Percentiles rank a stretch among this genome's conserved stretches.
Conservation (phyloP, 1,140 invertebrate genomes). For the Delia radicum region DNA sequence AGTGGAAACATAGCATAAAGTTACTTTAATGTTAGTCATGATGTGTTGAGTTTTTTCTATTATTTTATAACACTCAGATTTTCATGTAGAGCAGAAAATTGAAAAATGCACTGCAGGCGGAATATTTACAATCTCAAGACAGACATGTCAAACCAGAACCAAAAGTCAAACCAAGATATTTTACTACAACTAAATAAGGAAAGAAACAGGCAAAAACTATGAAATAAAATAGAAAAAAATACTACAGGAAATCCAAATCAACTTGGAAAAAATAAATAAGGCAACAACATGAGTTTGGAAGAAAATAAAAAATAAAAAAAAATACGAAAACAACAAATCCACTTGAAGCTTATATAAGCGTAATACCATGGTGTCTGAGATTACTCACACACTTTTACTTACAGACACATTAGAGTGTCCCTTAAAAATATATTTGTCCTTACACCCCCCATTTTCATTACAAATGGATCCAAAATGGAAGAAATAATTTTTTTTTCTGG, state of each 20-base stretch:
- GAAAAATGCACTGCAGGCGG: slow-evolving; percentile 32
- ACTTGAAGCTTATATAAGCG: slow-evolving; percentile 18
- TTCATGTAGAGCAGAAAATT: slow-evolving; percentile 29
- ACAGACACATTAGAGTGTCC: too few relatives aligned
- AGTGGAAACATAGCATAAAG: too few relatives aligned
- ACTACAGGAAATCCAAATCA: neutral
- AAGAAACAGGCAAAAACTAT: neutral
- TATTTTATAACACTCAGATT: slow-evolving; percentile 26
- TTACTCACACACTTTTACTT: neutral
- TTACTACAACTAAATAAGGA: neutral
- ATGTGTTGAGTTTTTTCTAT: slow-evolving; percentile 6
- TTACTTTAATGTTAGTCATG: neutral
- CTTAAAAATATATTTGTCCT: too few relatives aligned
- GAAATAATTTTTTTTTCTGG: too few relatives aligned
- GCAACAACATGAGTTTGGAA: neutral
- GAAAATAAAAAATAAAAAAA: neutral
- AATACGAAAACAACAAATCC: neutral
- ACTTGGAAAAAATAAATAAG: neutral
- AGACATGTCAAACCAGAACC: neutral
- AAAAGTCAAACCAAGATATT: slow-evolving; percentile 15
- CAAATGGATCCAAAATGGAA: too few relatives aligned
- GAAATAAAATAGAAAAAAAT: neutral
- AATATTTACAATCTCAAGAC: neutral
- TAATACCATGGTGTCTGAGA: neutral
- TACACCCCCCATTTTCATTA: too few relatives aligned